Evolutionary conservation across 1,140 invertebrate genomes (phyloP), one percentile per base, ranked within the genome.

Genomic region (Dendrolimus kikuchii): DNA sequence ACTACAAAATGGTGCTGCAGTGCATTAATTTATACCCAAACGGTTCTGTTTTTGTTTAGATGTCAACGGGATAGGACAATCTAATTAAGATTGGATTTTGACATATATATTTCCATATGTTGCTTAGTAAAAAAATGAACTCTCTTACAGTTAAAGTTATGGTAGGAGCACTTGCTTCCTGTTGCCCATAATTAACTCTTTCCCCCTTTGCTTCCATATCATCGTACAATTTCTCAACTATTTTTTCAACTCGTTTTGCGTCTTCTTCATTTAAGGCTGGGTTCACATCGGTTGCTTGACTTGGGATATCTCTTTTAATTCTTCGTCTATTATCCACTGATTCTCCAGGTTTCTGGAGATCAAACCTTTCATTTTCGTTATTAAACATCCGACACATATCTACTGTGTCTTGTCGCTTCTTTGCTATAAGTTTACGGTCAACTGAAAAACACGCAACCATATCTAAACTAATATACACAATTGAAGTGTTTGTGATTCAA

Each of bases 311-410:
- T 53, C 78, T 72, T 60, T 76, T 81, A 2, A 53, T 5, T 40
- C 74, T 60, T 37, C 39, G 53, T n/a, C 41, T 56, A 4, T 40
- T 40, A 36, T 38, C 38, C 52, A 43, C 41, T 9, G 46, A 3
- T 36, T 46, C 1, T 38, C 49, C 52, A 6, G 7, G 41, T 38
- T 52, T 4, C 6, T 38, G 23, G 38, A 6, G 23, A 5, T 56
- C 44, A 38, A 59, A 7, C 36, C 52, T 66, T 40, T 65, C 50
- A 41, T 64, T 71, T 53, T 78, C 74, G 46, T 68, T 66, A 5
- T 67, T 74, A 46, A 83, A 86, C 42, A 83, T 64, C 46, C 64
- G 60, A 49, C 82, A 86, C 62, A 83, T 77, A 41, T 86, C 80
- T 9, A 77, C 55, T 0, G 73, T 83, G 41, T 86, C 77, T 66